These are phyloP conservation scores for Bemisia tabaci DNA, from an alignment of 1,140 invertebrate species.

Conservation along the genomic window DNA sequence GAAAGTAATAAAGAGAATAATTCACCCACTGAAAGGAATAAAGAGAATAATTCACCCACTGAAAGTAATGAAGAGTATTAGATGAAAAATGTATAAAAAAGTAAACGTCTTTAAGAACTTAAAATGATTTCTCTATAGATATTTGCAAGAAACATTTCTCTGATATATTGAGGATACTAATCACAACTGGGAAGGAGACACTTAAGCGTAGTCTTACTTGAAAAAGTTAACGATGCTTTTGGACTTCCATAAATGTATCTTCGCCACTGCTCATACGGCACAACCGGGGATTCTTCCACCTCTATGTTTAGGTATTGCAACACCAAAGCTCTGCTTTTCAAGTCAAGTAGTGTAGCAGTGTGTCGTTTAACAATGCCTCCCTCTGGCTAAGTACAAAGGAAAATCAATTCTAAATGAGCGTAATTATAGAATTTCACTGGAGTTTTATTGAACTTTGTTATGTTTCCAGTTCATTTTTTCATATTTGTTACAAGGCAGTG, in stretches of 20 bases:
- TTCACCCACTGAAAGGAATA: no score
- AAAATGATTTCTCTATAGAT: no score
- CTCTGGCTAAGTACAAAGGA: constrained; percentile 32
- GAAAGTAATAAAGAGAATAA: no score
- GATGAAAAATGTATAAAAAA: no score
- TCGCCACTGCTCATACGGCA: constrained; percentile 39
- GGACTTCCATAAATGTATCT: constrained; percentile 40
- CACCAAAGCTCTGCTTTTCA: constrained; percentile 39
- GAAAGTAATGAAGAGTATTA: no score
- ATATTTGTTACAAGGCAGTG: no score
- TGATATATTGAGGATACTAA: no score
- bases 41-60: no score
- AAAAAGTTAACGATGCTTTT: constrained; percentile 32
- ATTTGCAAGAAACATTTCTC: no score
- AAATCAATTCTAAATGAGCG: neutral
- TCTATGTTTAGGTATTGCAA: constrained; percentile 42
- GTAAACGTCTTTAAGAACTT: no score
- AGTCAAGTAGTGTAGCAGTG: constrained; percentile 42
- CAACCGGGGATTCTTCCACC: constrained; percentile 41
- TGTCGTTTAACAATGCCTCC: constrained; percentile 42
- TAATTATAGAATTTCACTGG: no score
- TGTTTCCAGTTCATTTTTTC: neutral
- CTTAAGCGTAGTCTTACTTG: constrained; percentile 29
- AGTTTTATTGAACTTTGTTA: neutral
- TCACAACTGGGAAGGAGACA: neutral